Evolutionary conservation across 2,797 vertebrate genomes (phyloP).

Genomic region (Remorina albescens): DNA sequence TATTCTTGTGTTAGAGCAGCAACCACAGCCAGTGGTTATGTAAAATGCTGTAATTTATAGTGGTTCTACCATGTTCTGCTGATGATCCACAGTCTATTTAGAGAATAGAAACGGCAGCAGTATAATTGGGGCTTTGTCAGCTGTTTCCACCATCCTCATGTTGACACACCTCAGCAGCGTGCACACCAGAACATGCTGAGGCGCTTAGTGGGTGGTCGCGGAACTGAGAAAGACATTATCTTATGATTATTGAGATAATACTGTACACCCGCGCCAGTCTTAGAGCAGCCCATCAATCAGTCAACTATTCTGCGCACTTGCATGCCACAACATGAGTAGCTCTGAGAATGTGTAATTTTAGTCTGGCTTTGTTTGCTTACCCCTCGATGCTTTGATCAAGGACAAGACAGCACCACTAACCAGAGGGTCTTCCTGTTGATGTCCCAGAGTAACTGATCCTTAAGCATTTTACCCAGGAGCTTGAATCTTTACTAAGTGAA

Average conservation of each 20-base stretch:
- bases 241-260: constrained; percentile 85
- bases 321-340: constrained; percentile 78
- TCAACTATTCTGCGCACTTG: constrained; percentile 73
- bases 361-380: constrained; percentile 81
- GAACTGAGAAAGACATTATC: constrained; percentile 83
- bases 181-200: constrained; percentile 71
- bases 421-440: constrained; percentile 66
- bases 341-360: constrained; percentile 81
- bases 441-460: constrained; percentile 65
- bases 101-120: constrained; percentile 80
- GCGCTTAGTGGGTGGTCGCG: constrained; percentile 79
- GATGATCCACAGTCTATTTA: constrained; percentile 83
- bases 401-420: constrained; percentile 75
- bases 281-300: constrained; percentile 82
- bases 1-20: constrained; percentile 78
- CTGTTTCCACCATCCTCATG: constrained; percentile 79
- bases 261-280: constrained; percentile 78
- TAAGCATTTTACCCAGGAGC: constrained; percentile 50
- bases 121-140: constrained; percentile 84
- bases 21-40: constrained; percentile 80
- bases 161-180: constrained; percentile 79
- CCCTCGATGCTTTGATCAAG: constrained; percentile 78
- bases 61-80: constrained; percentile 79
- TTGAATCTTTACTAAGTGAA: constrained; percentile 59
- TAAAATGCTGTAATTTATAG: constrained; percentile 81